These are phyloP conservation scores for Phacellophora camtschatica DNA, from an alignment of 30 jellyfish, hydroid and myxozoan genomes.

Conservation along the genomic window DNA sequence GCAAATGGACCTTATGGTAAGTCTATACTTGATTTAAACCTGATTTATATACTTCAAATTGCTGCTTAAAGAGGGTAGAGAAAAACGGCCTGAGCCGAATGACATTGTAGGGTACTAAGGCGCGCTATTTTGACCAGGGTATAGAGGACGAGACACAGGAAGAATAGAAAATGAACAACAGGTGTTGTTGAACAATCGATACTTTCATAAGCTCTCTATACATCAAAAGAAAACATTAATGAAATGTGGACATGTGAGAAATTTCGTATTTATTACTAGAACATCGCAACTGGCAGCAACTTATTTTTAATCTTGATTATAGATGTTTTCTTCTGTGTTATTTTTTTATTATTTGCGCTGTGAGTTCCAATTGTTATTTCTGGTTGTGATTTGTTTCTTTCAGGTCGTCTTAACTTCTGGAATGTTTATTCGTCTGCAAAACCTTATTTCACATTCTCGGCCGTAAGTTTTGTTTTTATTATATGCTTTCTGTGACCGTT, in stretches of 20 bases:
- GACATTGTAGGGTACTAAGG: not conserved
- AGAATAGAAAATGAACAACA: no score
- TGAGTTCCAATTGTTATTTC: not conserved
- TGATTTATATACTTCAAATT: no score
- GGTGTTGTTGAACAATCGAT: no score
- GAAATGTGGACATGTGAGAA: no score
- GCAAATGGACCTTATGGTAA: conserved; percentile 89
- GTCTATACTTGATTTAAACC: no score
- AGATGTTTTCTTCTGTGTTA: no score
- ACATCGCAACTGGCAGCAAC: no score
- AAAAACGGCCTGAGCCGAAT: not conserved
- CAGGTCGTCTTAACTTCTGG: conserved; percentile 80
- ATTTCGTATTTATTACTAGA: no score
- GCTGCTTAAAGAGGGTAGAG: no score
- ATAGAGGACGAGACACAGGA: not conserved
- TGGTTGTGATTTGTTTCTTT: not conserved
- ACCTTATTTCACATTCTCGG: conserved; percentile 68
- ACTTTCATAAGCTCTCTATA: no score
- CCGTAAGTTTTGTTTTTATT: conserved; percentile 29
- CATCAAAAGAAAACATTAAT: no score
- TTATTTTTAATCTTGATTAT: no score
- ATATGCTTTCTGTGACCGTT: not conserved
- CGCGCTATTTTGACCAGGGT: not conserved
- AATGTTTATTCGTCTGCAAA: conserved; percentile 50
- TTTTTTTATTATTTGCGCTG: not conserved